Evolutionary conservation across 2,888 invertebrate species (phyloP), one percentile per base, ranked within the genome.

Genomic region (Epirrhoe alternata): DNA sequence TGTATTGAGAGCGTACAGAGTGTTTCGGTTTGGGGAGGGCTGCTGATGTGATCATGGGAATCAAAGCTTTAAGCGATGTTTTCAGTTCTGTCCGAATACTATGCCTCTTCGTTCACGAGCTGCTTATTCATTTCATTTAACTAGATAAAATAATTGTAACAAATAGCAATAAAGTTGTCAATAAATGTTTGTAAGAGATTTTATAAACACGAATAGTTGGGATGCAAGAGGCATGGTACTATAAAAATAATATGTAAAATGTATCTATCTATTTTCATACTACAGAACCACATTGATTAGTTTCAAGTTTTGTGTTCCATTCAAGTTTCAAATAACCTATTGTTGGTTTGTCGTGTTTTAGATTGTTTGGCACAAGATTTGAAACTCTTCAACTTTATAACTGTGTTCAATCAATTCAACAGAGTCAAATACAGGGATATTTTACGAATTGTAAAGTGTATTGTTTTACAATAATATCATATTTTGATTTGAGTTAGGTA

Each of bases 371-470:
- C 56, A 57, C 68, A 76, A 71, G 79, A 84, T 88, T 90, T 89
- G 88, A 85, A 85, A 84, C 80, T 81, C 74, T 74, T 78, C 76
- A 81, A 80, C 84, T 84, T 82, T 82, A 78, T 76, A 70, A 80
- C 84, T 86, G 92, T 92, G 91, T 91, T 91, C 91, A 91, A 82
- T 84, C 85, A 88, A 90, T 85, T 86, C 87, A 88, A 92, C 92
- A 92, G 91, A 92, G 92, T 92, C 83, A 85, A 85, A 92, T 92
- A 92, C 92, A 92, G 92, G 92, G 92, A 92, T 92, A 90, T 89
- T 91, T 92, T 92, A 90, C 84, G 85, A 78, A 89, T 85, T 82
- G 82, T 85, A 84, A 86, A 77, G 80, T 84, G 68, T 79, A 72
- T 79, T 80, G 79, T 83, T 86, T 85, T 82, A 82, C 77, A 84